Conservation (phyloP, 2,797 vertebrate species). For the Macroramphosus scolopax region DNA sequence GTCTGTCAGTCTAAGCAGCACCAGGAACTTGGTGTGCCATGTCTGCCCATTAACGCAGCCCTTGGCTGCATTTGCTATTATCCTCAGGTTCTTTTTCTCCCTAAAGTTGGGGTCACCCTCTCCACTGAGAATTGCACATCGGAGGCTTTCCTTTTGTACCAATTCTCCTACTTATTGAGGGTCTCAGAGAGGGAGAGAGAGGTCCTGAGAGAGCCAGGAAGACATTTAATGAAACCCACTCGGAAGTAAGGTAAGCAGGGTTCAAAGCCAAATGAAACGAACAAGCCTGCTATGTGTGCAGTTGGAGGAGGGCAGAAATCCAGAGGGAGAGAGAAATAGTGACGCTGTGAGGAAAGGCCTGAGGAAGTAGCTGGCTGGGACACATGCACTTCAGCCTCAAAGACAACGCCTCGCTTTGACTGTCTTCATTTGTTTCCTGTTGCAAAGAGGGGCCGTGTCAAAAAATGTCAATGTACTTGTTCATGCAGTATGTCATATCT, state of each 20-base stretch:
- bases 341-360: conserved; percentile 45
- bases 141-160: conserved; percentile 79
- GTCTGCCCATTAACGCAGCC: conserved; percentile 87
- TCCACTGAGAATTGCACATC: conserved; percentile 78
- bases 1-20: conserved; percentile 88
- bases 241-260: conserved; percentile 79
- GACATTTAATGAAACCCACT: conserved; percentile 83
- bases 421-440: conserved; percentile 50
- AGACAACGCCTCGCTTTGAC: conserved; percentile 30
- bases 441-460: conserved; percentile 29
- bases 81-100: conserved; percentile 80
- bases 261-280: conserved; percentile 78
- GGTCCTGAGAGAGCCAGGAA: conserved; percentile 70
- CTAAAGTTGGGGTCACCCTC: conserved; percentile 80
- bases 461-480: conserved; percentile 43
- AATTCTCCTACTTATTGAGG: conserved; percentile 74
- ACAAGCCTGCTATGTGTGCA: conserved; percentile 66
- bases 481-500: conserved; percentile 32
- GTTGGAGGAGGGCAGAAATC: conserved; percentile 67
- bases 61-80: conserved; percentile 92
- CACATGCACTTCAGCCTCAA: conserved; percentile 55
- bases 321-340: conserved; percentile 54
- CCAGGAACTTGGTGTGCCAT: conserved; percentile 77
- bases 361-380: conserved; percentile 52
- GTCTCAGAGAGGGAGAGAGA: conserved; percentile 46